Evolutionary conservation across 1,140 invertebrate genomes (phyloP).

Genomic region (Megalopta genalis): DNA sequence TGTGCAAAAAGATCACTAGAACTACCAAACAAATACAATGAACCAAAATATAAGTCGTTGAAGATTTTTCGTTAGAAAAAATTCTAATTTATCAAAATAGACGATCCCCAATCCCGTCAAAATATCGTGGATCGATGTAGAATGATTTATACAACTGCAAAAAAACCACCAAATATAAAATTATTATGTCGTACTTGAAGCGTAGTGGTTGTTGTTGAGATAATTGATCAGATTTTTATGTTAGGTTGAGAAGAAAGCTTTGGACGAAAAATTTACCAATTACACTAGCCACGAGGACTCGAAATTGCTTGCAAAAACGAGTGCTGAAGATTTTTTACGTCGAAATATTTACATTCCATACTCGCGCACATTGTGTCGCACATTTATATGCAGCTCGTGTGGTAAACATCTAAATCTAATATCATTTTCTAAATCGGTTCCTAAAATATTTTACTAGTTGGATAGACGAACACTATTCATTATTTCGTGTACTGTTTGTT

Average conservation of each 20-base stretch:
- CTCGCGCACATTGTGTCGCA: constrained; percentile 55
- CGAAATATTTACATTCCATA: constrained; percentile 35
- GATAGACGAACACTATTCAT: not conserved
- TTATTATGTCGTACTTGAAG: no score
- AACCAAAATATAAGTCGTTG: no score
- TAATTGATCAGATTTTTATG: no score
- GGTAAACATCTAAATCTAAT: constrained; percentile 40
- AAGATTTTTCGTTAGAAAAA: no score
- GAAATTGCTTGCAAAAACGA: constrained; percentile 53
- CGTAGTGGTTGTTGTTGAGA: no score
- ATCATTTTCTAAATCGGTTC: not conserved
- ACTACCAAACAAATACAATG: no score
- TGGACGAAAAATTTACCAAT: constrained; percentile 30
- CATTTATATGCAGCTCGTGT: constrained; percentile 59
- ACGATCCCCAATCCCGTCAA: no score
- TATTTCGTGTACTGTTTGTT: not conserved
- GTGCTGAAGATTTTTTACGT: constrained; percentile 54
- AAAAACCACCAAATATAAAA: no score
- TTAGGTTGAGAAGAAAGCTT: constrained; percentile 53
- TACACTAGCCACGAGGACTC: constrained; percentile 24
- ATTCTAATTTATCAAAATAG: no score
- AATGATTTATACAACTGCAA: no score
- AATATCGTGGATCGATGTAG: no score
- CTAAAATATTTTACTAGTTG: not conserved
- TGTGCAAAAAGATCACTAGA: no score